These are phyloP conservation scores for Rachycentron canadum DNA, from an alignment of 2,797 vertebrate species.

Conservation along the genomic window DNA sequence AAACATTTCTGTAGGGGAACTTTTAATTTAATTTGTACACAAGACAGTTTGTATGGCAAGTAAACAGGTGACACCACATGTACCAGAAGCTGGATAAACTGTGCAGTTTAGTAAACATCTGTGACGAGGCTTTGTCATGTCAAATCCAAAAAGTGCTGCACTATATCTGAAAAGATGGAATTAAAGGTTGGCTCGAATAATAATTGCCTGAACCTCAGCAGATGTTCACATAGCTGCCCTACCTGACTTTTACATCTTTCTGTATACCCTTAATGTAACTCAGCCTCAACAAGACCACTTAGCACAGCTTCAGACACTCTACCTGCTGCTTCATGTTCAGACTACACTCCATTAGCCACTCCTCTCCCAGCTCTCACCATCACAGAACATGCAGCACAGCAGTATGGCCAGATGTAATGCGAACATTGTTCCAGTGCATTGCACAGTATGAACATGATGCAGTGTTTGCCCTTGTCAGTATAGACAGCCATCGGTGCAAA, in stretches of 20 bases:
- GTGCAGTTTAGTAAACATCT: not conserved
- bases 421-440: not conserved
- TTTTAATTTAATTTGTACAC: not conserved
- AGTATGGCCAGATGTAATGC: not conserved
- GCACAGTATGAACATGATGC: not conserved
- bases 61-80: not conserved
- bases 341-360: slow-evolving; percentile 25
- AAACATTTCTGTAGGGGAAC: not conserved
- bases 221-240: not conserved
- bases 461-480: not conserved
- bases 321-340: slow-evolving; percentile 7
- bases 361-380: not conserved
- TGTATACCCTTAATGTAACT: not conserved
- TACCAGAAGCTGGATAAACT: not conserved
- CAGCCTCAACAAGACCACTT: slow-evolving; percentile 4
- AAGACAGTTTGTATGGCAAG: not conserved
- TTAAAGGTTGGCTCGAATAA: not conserved
- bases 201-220: not conserved
- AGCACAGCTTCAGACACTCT: slow-evolving; percentile 8
- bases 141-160: not conserved
- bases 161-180: not conserved
- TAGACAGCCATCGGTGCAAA: too few species aligned
- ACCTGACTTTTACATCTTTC: not conserved
- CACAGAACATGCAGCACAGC: slow-evolving; percentile 11
- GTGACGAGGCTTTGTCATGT: not conserved